A percentile compares a stretch with the other conserved stretches of the same genome.
These are phyloP conservation scores for Lydus trimaculatus DNA, from an alignment of 2,888 invertebrate species.

Conservation along the genomic window DNA sequence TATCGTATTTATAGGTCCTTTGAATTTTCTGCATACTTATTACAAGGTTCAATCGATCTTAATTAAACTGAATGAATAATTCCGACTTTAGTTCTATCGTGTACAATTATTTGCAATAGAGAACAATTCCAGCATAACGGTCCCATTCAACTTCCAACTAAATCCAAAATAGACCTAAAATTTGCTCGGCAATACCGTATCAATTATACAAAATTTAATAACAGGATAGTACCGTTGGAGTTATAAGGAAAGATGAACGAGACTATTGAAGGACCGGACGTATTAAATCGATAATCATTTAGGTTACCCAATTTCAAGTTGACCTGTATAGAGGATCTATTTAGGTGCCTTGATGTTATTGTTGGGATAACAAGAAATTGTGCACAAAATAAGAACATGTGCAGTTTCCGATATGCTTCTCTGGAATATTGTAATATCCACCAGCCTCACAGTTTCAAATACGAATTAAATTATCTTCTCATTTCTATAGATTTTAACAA, in stretches of 20 bases:
- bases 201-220: slow-evolving; percentile 1
- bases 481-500: too few species aligned
- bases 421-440: too few species aligned
- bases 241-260: not conserved
- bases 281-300: not conserved
- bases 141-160: not conserved
- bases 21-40: too few species aligned
- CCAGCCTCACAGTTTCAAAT: too few species aligned
- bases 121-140: too few species aligned
- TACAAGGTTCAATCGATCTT: too few species aligned
- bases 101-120: not conserved
- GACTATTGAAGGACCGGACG: not conserved
- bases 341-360: not conserved
- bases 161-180: not conserved
- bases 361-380: not conserved
- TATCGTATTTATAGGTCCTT: too few species aligned
- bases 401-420: too few species aligned
- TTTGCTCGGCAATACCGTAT: not conserved
- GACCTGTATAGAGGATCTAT: too few species aligned
- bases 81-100: not conserved
- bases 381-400: not conserved
- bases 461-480: too few species aligned
- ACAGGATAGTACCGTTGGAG: not conserved
- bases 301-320: not conserved
- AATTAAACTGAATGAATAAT: too few species aligned